Evolutionary conservation across 2,797 vertebrate genomes (phyloP).

Genomic region (Manis crassicaudata): DNA sequence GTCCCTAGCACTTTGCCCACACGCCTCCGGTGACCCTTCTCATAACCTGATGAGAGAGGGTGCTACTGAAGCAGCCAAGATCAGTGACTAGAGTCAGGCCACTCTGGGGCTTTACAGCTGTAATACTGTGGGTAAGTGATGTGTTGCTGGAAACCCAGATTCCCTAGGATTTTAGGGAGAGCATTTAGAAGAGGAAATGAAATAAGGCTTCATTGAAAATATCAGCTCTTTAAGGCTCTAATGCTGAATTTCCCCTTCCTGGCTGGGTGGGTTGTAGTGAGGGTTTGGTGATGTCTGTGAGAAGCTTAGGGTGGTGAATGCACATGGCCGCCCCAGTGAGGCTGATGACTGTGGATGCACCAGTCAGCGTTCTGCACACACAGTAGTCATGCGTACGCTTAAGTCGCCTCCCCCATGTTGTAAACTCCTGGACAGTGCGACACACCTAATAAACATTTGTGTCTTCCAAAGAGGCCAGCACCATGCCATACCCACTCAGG

Average conservation of each 20-base stretch:
- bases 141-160: neutral
- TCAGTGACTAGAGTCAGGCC: neutral
- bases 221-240: neutral
- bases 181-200: neutral
- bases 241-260: neutral
- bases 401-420: neutral
- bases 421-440: neutral
- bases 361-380: rapidly evolving
- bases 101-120: rapidly evolving
- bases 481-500: no score
- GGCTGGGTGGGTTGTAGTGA: neutral
- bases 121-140: neutral
- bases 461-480: neutral
- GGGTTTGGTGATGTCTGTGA: neutral
- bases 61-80: neutral
- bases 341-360: neutral
- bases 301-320: rapidly evolving
- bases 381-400: rapidly evolving
- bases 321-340: neutral
- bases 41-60: neutral
- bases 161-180: neutral
- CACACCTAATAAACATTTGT: neutral
- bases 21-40: neutral
- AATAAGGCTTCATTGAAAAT: neutral
- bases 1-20: neutral